Evolutionary conservation across 1,140 invertebrate species (phyloP).

Genomic region (Liolophura sinensis): DNA sequence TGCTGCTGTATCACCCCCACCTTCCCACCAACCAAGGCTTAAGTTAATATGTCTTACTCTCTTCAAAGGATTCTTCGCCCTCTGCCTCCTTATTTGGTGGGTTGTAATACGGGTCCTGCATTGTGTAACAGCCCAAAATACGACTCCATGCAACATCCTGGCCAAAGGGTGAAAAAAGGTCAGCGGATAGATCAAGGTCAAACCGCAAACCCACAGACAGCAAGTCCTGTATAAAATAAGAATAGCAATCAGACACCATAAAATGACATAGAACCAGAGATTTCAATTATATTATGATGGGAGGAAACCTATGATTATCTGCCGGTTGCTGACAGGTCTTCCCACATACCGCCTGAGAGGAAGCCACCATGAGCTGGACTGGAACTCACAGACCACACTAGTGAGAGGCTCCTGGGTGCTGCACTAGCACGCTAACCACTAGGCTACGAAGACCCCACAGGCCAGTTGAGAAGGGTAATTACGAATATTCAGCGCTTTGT

Average conservation of each 20-base stretch:
- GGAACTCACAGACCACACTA: no score
- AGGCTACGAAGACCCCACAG: no score
- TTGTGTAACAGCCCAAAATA: conserved; percentile 33
- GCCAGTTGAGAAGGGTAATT: no score
- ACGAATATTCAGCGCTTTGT: no score
- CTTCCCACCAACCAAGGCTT: neutral
- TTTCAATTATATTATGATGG: no score
- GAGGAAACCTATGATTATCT: no score
- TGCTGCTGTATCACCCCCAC: neutral
- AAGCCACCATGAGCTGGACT: no score
- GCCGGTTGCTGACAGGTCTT: no score
- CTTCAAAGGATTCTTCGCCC: conserved; percentile 37
- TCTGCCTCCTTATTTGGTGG: conserved; percentile 17
- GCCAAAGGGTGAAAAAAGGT: conserved; percentile 27
- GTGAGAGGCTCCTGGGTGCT: no score
- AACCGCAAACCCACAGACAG: conserved; percentile 41
- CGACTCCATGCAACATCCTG: conserved; percentile 26
- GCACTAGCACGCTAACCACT: no score
- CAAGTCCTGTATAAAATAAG: conserved; percentile 36
- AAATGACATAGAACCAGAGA: neutral
- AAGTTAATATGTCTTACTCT: conserved; percentile 28
- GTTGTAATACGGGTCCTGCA: conserved; percentile 34
- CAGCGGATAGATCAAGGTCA: conserved; percentile 44
- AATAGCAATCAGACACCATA: neutral
- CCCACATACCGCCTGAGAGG: no score